Evolutionary conservation across 2,888 invertebrate species (phyloP), one percentile per base, ranked within the genome.

Genomic region (Clitarchus hookeri): DNA sequence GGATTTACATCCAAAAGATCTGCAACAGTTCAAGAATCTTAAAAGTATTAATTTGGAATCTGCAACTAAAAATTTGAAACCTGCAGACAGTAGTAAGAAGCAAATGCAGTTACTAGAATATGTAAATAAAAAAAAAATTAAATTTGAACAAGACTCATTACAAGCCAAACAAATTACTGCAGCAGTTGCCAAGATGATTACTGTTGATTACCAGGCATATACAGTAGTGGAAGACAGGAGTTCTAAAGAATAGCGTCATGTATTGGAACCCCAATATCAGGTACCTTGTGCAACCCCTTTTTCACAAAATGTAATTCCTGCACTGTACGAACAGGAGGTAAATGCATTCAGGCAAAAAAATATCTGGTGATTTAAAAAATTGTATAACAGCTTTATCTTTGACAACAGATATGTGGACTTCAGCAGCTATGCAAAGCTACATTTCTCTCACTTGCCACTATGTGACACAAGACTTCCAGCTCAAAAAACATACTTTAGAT

Each of bases 361-460:
- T 3, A 78, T 78, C 26, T 80, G 44, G 25, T 36, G 44, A 36
- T 36, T 25, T 80, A 26, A 11, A 36, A 0, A 25, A 36, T 25
- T 80, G 44, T 44, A 6, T 44, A 11, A 80, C 27, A 13, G n/a
- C 44, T 27, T 80, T 80, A 26, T 80, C 36, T 80, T 8, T 26
- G 2, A 80, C 80, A 12, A 36, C 80, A 80, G 80, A 82, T 82
- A 44, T 27, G 44, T 82, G 82, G 82, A 82, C 27, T 23, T 26
- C 27, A 12, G 36, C 2, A 44, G 27, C 82, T 19, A 27, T 13
- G 4, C 36, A 82, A 13, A 82, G 82, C 13, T 82, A 82, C 82
- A 82, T 82, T 36, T 36, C 36, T 82, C 82, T 82, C 16, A 82
- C 82, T 8, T 82, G 82, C n/a, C 82, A 82, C n/a, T 36, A 82